phyloP scores from a whole-genome alignment of 2,888 invertebrate genomes.

The Osmoderma eremita region DNA sequence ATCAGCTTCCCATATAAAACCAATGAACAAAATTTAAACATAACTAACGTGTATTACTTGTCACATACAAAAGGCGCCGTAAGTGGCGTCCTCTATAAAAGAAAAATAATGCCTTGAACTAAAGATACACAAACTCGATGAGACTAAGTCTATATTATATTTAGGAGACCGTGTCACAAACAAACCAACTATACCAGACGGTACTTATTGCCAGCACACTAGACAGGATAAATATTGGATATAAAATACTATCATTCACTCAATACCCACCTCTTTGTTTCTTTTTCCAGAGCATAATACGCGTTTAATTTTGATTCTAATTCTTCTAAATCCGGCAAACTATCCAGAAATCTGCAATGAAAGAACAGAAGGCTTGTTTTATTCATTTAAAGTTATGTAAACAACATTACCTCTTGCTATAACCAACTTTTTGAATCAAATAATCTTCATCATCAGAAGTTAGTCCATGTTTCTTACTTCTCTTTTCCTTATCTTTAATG shows the following conservation, averaged over 20 bases:
- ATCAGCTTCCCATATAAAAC: too few relatives aligned
- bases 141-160: too few relatives aligned
- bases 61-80: too few relatives aligned
- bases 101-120: too few relatives aligned
- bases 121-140: too few relatives aligned
- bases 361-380: neutral
- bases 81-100: too few relatives aligned
- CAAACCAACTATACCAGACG: too few relatives aligned
- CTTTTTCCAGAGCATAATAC: slow-evolving; percentile 82
- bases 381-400: neutral
- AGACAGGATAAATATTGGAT: neutral
- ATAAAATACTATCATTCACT: slow-evolving; percentile 48
- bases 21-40: too few relatives aligned
- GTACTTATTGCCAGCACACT: too few relatives aligned
- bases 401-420: slow-evolving; percentile 59
- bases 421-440: slow-evolving; percentile 63
- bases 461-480: slow-evolving; percentile 58
- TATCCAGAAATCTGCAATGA: slow-evolving; percentile 69
- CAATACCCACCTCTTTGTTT: slow-evolving; percentile 70
- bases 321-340: slow-evolving; percentile 79
- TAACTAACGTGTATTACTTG: too few relatives aligned
- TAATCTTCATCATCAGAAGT: slow-evolving; percentile 65
- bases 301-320: slow-evolving; percentile 80
- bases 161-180: too few relatives aligned
- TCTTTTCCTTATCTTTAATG: slow-evolving; percentile 59